Base-by-base conservation (phyloP, 2,888 invertebrate genomes). In the Alsophila aescularia region DNA sequence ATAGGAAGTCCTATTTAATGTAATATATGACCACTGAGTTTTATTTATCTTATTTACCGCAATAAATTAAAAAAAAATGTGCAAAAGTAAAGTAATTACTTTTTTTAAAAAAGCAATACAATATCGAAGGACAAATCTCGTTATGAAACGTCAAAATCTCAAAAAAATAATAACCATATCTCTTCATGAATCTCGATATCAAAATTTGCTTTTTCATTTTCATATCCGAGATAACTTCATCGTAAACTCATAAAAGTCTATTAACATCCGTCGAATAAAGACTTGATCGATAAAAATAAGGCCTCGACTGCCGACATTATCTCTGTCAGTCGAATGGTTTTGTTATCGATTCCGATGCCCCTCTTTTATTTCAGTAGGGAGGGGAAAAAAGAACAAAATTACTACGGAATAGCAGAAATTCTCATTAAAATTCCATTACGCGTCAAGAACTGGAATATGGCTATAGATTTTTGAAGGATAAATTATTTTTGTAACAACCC, bases 371-470 rank as follows among this genome's bases (percentile, higher is more conserved):
- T 81, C 73, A 74, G 68, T 48, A 63, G 55, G 64, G 62, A 66
- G 57, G n/a, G n/a, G 60, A 52, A 45, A 58, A 64, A 66, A 72
- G 77, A 75, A 73, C 70, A 81, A 56, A 56, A 83, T 80, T 79
- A 79, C 77, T 72, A 63, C 66, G 47, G 77, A 77, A 75, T 74
- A 75, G 77, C 79, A 77, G 79, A 83, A 85, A 77, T 83, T 79
- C 85, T 86, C 85, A 85, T 85, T 86, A 85, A 85, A 85, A 86
- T 86, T 85, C 85, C 85, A 85, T 86, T 85, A 86, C 75, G 74
- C 58, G 66, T 70, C 72, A 70, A 70, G 66, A 49, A 55, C 70
- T 75, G 66, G 73, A 81, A 79, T 80, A 79, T 75, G 69, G 69
- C 73, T 68, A 75, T 75, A 72, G 76, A 56, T 77, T 77, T 80